phyloP scores from a whole-genome alignment of 2,888 invertebrate species.

The Sepioteuthis lessoniana region DNA sequence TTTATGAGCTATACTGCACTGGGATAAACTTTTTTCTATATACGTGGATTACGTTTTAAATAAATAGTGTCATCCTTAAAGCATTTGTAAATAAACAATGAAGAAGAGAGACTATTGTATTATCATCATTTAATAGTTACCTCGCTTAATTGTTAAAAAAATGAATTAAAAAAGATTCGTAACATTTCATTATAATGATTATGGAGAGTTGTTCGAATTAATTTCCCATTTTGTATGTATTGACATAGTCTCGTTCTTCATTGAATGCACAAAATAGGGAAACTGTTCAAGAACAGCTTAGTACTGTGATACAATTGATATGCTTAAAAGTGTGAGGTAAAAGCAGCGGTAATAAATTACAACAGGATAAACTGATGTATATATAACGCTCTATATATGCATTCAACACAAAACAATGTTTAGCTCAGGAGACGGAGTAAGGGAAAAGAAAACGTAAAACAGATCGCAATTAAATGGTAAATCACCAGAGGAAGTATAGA shows the following conservation, averaged over 20 bases:
- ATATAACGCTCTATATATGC: not conserved
- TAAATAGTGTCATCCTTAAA: too few species aligned
- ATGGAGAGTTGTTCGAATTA: too few species aligned
- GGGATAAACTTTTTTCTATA: too few species aligned
- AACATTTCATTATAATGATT: too few species aligned
- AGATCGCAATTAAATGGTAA: not conserved
- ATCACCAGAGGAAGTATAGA: not conserved
- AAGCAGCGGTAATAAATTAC: not conserved
- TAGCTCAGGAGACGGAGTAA: not conserved
- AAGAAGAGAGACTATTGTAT: too few species aligned
- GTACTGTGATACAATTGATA: not conserved
- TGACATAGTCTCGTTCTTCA: not conserved
- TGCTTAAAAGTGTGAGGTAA: not conserved
- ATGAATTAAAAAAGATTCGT: too few species aligned
- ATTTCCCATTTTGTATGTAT: not conserved
- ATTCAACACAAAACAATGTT: not conserved
- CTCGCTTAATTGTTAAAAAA: too few species aligned
- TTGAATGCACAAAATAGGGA: too few species aligned
- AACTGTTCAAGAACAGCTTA: not conserved
- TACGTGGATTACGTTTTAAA: too few species aligned
- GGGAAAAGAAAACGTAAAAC: not conserved
- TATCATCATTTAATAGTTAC: too few species aligned
- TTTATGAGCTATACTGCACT: too few species aligned
- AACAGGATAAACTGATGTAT: not conserved
- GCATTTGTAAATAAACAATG: too few species aligned